Conservation (phyloP, 2,113 vertebrate species). For the Marmota monax region DNA sequence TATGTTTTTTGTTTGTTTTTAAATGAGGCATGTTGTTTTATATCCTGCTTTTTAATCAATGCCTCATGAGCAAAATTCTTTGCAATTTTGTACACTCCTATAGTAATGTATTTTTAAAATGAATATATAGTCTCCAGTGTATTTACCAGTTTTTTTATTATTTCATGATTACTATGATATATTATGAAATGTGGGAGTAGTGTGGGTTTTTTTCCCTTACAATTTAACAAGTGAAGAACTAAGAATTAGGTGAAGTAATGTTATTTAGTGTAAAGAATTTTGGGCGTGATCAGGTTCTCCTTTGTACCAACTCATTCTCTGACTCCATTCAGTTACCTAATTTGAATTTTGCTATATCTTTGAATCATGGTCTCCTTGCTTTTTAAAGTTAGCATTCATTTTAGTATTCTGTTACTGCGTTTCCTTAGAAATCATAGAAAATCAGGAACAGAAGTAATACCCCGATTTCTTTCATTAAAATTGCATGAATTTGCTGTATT, state of each 20-base stretch:
- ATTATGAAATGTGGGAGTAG: background rate
- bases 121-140: background rate
- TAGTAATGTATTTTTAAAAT: background rate
- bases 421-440: background rate
- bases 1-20: background rate
- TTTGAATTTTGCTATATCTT: conserved; percentile 8
- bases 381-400: background rate
- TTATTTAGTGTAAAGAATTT: background rate
- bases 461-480: conserved; percentile 24
- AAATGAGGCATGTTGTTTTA: background rate
- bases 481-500: background rate
- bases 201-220: background rate
- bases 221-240: background rate
- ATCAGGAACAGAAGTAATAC: background rate
- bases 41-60: background rate
- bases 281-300: background rate
- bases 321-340: background rate
- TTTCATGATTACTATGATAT: background rate
- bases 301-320: background rate
- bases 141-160: background rate
- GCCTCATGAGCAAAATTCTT: background rate
- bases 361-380: background rate
- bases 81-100: background rate
- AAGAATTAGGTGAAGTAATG: background rate
- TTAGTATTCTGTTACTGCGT: background rate